Conservation (phyloP, 2,888 invertebrate species). For the Papilio elwesi region DNA sequence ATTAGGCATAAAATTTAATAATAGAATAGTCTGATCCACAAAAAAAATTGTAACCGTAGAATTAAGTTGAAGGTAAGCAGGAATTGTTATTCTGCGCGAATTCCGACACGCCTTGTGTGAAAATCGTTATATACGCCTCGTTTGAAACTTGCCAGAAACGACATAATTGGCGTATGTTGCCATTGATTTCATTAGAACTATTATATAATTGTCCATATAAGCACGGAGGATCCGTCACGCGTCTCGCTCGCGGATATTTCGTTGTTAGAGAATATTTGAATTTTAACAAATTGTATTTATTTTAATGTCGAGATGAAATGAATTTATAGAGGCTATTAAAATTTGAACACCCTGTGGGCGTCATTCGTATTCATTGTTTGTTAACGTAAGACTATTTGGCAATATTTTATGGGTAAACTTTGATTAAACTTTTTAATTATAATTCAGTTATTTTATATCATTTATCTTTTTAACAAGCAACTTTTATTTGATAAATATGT, state of each 20-base stretch:
- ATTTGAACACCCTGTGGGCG: conserved; percentile 22
- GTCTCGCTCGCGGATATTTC: background rate
- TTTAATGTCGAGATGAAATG: conserved; percentile 1
- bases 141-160: conserved; percentile 10
- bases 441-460: background rate
- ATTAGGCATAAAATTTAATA: background rate
- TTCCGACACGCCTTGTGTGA: conserved; percentile 26
- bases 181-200: conserved; percentile 15
- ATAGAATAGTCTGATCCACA: background rate
- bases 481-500: too few species aligned
- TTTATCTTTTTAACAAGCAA: background rate
- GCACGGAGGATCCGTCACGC: conserved; percentile 12
- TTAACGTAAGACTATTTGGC: background rate
- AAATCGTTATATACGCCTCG: conserved; percentile 13
- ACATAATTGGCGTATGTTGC: conserved; percentile 15
- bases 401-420: background rate
- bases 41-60: conserved; percentile 7
- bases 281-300: conserved; percentile 25
- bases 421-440: background rate
- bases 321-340: conserved; percentile 19
- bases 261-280: conserved; percentile 12
- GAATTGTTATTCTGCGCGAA: conserved; percentile 20
- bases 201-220: conserved; percentile 22
- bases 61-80: conserved; percentile 29
- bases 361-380: conserved; percentile 21